phyloP scores from a whole-genome alignment of 2,113 vertebrate species.

The Hippopotamus amphibius region DNA sequence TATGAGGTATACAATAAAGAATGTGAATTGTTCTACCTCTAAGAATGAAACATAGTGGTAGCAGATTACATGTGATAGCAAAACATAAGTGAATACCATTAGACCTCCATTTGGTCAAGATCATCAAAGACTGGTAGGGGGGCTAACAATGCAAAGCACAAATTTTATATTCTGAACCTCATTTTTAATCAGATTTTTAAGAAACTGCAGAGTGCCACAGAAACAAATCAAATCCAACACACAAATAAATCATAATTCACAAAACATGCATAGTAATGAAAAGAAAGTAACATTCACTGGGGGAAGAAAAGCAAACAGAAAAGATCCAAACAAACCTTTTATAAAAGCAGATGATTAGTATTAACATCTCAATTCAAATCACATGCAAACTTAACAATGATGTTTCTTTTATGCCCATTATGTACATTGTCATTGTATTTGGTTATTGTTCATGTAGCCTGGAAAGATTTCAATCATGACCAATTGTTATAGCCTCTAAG shows the following conservation, averaged over 20 bases:
- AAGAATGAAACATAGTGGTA: slow-evolving; percentile 34
- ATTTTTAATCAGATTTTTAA: slow-evolving; percentile 37
- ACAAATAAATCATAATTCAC: slow-evolving; percentile 69
- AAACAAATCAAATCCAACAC: slow-evolving; percentile 67
- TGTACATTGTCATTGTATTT: slow-evolving; percentile 39
- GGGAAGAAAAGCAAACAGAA: slow-evolving; percentile 54
- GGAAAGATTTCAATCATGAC: slow-evolving; percentile 70
- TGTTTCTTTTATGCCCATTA: slow-evolving; percentile 60
- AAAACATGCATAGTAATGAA: slow-evolving; percentile 46
- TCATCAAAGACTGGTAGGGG: not conserved
- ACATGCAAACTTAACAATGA: slow-evolving; percentile 52
- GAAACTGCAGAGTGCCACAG: not conserved
- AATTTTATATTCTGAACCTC: not conserved
- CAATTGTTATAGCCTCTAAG: slow-evolving; percentile 72
- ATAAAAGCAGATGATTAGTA: slow-evolving; percentile 65
- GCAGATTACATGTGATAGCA: not conserved
- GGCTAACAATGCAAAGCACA: not conserved
- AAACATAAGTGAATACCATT: slow-evolving; percentile 8
- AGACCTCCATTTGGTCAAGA: not conserved
- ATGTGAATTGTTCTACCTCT: not conserved
- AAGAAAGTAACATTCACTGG: slow-evolving; percentile 33
- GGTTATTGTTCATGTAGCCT: slow-evolving; percentile 53
- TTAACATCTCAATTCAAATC: slow-evolving; percentile 64
- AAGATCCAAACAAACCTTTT: slow-evolving; percentile 54
- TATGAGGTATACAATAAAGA: not conserved